Conservation (phyloP, 2,888 invertebrate species). For the Dasysyrphus tricinctus region DNA sequence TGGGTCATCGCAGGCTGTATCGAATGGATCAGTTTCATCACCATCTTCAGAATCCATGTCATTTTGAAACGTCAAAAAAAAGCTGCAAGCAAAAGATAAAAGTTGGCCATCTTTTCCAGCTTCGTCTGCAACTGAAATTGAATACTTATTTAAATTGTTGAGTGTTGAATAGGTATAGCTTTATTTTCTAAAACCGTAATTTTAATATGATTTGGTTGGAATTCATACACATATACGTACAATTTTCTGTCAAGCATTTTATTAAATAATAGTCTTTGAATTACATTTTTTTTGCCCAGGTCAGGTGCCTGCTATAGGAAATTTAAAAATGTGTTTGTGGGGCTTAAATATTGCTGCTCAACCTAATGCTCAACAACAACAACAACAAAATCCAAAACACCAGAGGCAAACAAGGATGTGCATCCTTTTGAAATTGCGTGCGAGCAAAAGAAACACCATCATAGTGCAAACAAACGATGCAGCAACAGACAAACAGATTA, state of each 20-base stretch:
- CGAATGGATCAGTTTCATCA: too few species aligned
- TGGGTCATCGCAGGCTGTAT: too few species aligned
- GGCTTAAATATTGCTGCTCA: background rate
- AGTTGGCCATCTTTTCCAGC: too few species aligned
- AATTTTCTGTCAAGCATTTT: background rate
- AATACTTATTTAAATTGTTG: too few species aligned
- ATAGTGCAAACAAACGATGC: slow-evolving; percentile 66
- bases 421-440: slow-evolving; percentile 72
- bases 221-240: too few species aligned
- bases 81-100: too few species aligned
- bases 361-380: background rate
- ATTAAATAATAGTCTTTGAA: background rate
- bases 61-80: too few species aligned
- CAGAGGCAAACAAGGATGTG: slow-evolving; percentile 61
- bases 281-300: background rate
- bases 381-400: slow-evolving; percentile 38
- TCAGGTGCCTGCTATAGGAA: background rate
- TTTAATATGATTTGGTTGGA: too few species aligned
- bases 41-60: too few species aligned
- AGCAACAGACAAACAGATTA: slow-evolving; percentile 73
- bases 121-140: too few species aligned
- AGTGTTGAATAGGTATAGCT: too few species aligned
- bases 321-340: background rate
- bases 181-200: too few species aligned
- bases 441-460: slow-evolving; percentile 52